Percentiles rank a stretch among this genome's conserved stretches.
phyloP scores from a whole-genome alignment of 2,797 vertebrate genomes.

The Pangasius macronema region DNA sequence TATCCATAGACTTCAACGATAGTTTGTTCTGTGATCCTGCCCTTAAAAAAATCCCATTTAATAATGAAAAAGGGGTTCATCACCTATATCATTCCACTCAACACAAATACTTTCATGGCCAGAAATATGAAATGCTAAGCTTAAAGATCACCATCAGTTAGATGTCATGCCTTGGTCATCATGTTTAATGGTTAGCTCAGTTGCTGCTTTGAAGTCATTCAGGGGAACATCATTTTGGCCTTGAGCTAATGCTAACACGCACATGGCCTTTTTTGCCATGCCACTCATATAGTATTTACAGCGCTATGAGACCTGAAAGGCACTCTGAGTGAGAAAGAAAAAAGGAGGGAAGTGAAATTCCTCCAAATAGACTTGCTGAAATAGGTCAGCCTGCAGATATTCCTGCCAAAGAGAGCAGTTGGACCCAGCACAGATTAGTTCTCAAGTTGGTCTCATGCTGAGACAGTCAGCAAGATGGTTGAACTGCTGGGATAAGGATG shows the following conservation, averaged over 20 bases:
- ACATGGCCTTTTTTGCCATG: slow-evolving; percentile 22
- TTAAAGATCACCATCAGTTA: background rate
- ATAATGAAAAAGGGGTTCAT: background rate
- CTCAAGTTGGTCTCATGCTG: slow-evolving; percentile 5
- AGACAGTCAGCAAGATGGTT: slow-evolving; percentile 20
- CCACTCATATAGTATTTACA: slow-evolving; percentile 26
- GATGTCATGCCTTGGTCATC: background rate
- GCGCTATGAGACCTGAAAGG: slow-evolving; percentile 30
- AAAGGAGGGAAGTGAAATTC: slow-evolving; percentile 3
- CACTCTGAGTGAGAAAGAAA: slow-evolving; percentile 9
- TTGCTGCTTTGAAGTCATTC: slow-evolving; percentile 18
- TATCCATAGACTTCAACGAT: background rate
- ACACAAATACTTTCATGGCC: background rate
- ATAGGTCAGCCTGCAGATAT: slow-evolving; percentile 31
- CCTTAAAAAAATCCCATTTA: background rate
- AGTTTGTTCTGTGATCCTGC: background rate
- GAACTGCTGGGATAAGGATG: slow-evolving; percentile 12
- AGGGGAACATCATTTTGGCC: slow-evolving; percentile 23
- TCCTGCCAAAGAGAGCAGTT: slow-evolving; percentile 27
- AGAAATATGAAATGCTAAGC: background rate
- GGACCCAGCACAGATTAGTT: slow-evolving; percentile 14
- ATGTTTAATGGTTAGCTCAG: slow-evolving; percentile 14
- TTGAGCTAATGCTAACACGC: slow-evolving; percentile 27
- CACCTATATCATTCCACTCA: background rate
- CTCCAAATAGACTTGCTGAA: slow-evolving; percentile 36